These are phyloP conservation scores for Ectobius pallidus DNA, from an alignment of 2,888 invertebrate genomes.

Conservation along the genomic window DNA sequence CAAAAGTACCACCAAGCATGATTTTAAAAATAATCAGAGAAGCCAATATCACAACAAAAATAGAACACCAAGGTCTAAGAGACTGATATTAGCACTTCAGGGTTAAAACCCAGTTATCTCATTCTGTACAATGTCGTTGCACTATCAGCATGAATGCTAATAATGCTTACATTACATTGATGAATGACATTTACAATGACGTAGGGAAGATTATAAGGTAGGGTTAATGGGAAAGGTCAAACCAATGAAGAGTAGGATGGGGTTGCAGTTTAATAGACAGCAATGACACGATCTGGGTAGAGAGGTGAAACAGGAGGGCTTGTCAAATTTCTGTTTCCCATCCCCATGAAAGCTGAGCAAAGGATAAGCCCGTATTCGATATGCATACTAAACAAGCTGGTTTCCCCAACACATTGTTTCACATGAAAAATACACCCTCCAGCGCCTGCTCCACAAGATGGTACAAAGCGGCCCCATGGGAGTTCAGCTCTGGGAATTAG, in stretches of 20 bases:
- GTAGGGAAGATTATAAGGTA: neutral
- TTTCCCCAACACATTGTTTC: neutral
- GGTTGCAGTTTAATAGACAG: neutral
- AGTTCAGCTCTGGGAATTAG: no score
- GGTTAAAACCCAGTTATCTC: no score
- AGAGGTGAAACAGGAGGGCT: neutral
- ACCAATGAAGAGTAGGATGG: no score
- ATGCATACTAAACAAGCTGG: neutral
- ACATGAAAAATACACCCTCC: neutral
- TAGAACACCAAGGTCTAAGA: no score
- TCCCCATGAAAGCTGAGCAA: neutral
- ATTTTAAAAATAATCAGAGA: no score
- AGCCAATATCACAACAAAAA: no score
- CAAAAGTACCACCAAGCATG: no score
- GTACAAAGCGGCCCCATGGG: neutral
- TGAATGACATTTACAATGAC: neutral
- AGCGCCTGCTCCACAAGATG: neutral
- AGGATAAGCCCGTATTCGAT: no score
- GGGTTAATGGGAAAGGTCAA: neutral
- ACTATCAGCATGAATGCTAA: neutral
- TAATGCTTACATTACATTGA: neutral
- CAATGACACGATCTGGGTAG: neutral
- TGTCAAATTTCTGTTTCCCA: neutral
- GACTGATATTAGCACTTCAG: no score
- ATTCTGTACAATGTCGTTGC: no score